Evolutionary conservation across 2,113 vertebrate genomes (phyloP).

Genomic region (human (Homo sapiens)): GRCh38 chr12:130158001-130158500

Average conservation of each 20-base stretch:
- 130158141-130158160: constrained; percentile 91
- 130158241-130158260: constrained; percentile 95
- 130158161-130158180: constrained; percentile 97
- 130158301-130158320: constrained; percentile 93
- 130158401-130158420: constrained; percentile 72
- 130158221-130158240: constrained; percentile 93
- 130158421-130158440: constrained; percentile 53
- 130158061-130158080: constrained; percentile 92
- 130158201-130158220: constrained; percentile 96
- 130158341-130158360: constrained; percentile 85
- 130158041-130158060: constrained; percentile 84
- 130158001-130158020: neutral
- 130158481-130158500: constrained; percentile 76
- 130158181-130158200: constrained; percentile 92
- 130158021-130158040: constrained; percentile 81
- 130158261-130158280: constrained; percentile 97
- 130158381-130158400: constrained; percentile 59
- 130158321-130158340: constrained; percentile 93
- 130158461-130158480: neutral
- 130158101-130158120: constrained; percentile 99
- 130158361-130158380: constrained; percentile 80
- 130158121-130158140: constrained; percentile 94
- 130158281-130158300: constrained; percentile 98
- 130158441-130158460: neutral
- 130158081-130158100: constrained; percentile 92